Evolutionary conservation across 2,888 invertebrate species (phyloP).

Genomic region (Copidosoma aretas): DNA sequence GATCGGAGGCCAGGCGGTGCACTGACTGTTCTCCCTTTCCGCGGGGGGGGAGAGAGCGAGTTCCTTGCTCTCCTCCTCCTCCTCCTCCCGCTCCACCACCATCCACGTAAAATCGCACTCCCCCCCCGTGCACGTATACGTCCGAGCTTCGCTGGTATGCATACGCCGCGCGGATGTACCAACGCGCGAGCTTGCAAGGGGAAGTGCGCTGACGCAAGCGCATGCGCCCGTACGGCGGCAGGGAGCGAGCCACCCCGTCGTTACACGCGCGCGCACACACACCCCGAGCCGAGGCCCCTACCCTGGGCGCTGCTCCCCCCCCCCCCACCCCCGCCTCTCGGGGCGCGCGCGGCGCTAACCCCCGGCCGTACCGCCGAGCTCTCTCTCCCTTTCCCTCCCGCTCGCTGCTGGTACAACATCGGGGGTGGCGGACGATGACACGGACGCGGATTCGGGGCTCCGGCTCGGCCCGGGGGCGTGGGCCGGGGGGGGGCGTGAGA

Average conservation of each 20-base stretch:
- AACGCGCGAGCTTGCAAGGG: too few species aligned
- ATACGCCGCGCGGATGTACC: too few species aligned
- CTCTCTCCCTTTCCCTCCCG: conserved; percentile 35
- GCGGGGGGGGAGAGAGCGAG: too few species aligned
- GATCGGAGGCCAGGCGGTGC: conserved; percentile 58
- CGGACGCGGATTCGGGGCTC: conserved; percentile 12
- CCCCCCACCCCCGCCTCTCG: too few species aligned
- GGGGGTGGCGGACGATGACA: conserved; percentile 17
- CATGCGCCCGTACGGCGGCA: conserved; percentile 24
- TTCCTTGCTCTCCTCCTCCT: conserved; percentile 47
- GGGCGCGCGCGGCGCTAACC: too few species aligned
- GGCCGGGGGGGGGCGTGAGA: too few species aligned
- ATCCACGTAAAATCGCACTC: not conserved
- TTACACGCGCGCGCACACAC: not conserved
- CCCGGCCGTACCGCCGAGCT: conserved; percentile 5
- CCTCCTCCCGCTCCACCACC: conserved; percentile 8
- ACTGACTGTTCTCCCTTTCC: conserved; percentile 55
- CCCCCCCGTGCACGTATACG: not conserved
- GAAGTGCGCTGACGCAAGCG: conserved; percentile 34
- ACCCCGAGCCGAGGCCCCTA: not conserved
- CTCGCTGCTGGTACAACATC: conserved; percentile 28
- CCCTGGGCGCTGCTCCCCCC: not conserved
- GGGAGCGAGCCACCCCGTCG: conserved; percentile 2
- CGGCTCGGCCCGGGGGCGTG: not conserved
- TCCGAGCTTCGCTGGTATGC: not conserved